These are phyloP conservation scores for Apodemia hepburni DNA, from an alignment of 2,888 invertebrate genomes.

Conservation along the genomic window DNA sequence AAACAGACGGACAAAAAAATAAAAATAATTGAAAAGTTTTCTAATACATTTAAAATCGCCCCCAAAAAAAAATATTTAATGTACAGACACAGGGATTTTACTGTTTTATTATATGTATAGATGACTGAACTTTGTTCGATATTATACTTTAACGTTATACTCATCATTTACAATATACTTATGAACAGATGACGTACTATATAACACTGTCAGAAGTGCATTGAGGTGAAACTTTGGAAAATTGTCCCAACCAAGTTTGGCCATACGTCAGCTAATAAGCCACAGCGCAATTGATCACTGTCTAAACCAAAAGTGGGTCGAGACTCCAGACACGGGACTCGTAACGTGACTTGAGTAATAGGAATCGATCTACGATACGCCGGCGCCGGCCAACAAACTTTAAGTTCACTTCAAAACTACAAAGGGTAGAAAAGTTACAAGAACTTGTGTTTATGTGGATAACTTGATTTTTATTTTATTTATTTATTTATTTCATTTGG, in stretches of 20 bases:
- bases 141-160: too few relatives aligned
- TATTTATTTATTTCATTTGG: too few relatives aligned
- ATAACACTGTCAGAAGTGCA: not conserved
- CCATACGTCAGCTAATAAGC: not conserved
- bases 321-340: conserved; percentile 5
- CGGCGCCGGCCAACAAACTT: not conserved
- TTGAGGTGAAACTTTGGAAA: not conserved
- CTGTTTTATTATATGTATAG: too few relatives aligned
- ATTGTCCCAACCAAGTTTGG: conserved; percentile 1
- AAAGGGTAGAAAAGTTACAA: not conserved
- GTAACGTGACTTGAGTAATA: not conserved
- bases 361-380: not conserved
- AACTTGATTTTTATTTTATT: not conserved
- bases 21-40: too few relatives aligned
- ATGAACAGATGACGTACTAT: too few relatives aligned
- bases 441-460: not conserved
- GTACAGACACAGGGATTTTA: too few relatives aligned
- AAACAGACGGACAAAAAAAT: too few relatives aligned
- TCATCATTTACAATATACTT: too few relatives aligned
- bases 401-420: conserved; percentile 1
- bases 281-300: conserved; percentile 1
- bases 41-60: too few relatives aligned
- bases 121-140: too few relatives aligned
- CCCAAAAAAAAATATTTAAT: too few relatives aligned
- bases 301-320: not conserved